A percentile compares a stretch with the other conserved stretches of the same genome.
phyloP scores from a whole-genome alignment of 2,797 vertebrate species.

The Echiichthys vipera region DNA sequence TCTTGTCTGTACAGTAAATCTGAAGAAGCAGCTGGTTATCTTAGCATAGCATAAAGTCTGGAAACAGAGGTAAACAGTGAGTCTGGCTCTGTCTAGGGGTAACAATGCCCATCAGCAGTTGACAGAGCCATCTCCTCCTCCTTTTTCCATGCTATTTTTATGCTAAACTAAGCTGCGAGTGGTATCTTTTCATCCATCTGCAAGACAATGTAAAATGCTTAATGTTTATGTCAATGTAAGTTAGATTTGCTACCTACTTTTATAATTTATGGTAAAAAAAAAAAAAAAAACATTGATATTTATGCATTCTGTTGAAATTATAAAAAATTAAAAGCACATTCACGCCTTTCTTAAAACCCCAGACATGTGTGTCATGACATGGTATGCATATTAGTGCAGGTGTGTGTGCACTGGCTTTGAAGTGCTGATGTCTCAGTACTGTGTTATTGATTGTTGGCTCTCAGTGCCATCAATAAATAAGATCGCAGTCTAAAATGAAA shows the following conservation, averaged over 20 bases:
- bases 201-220: neutral
- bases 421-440: constrained; percentile 14
- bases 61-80: neutral
- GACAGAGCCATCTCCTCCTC: neutral
- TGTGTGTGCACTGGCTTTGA: neutral
- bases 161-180: neutral
- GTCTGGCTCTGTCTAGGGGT: neutral
- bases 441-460: constrained; percentile 37
- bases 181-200: too few relatives aligned
- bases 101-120: too few relatives aligned
- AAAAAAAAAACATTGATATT: neutral
- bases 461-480: constrained; percentile 24
- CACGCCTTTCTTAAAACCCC: neutral
- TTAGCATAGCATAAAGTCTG: neutral
- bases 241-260: neutral
- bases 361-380: neutral
- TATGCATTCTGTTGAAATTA: neutral
- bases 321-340: neutral
- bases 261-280: neutral
- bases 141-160: neutral
- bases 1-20: constrained; percentile 5
- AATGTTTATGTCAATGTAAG: neutral
- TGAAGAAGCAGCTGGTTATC: neutral
- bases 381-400: neutral
- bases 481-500: constrained; percentile 24